Conservation (phyloP, 1,140 invertebrate species). For the Parapsyche elsis region DNA sequence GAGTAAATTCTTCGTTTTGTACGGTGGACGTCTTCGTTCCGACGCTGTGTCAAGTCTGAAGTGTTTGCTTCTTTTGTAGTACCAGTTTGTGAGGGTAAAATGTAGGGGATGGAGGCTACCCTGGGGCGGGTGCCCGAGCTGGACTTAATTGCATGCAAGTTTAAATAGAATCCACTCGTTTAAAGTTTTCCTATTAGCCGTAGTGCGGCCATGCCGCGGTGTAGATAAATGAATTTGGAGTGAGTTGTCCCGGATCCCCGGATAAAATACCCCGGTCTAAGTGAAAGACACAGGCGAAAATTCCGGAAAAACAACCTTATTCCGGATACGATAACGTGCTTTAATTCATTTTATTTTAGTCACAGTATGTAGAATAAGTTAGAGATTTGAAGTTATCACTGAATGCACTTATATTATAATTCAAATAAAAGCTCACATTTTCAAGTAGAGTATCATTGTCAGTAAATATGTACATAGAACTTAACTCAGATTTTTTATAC, state of each 20-base stretch:
- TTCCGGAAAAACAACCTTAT: not conserved
- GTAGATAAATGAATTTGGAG: slow-evolving; percentile 55
- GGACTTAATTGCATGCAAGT: slow-evolving; percentile 56
- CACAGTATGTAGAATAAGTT: no score
- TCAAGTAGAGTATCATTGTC: no score
- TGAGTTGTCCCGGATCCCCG: not conserved
- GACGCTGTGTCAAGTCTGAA: no score
- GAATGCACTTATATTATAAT: no score
- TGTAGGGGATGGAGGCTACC: not conserved
- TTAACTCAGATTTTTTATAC: no score
- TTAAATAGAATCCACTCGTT: slow-evolving; percentile 56
- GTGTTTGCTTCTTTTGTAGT: no score
- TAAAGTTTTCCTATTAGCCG: slow-evolving; percentile 56
- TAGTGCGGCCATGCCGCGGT: slow-evolving; percentile 45
- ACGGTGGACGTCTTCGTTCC: no score
- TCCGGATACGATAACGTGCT: not conserved
- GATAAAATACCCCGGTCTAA: slow-evolving; percentile 23
- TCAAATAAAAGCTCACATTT: no score
- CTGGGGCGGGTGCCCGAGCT: not conserved
- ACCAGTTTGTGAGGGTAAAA: not conserved
- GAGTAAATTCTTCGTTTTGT: no score
- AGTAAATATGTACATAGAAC: no score
- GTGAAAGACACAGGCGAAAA: slow-evolving; percentile 25
- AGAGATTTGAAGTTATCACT: no score
- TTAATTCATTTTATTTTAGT: no score